Evolutionary conservation across 1,140 invertebrate species (phyloP).

Genomic region (Drosophila arawakana): DNA sequence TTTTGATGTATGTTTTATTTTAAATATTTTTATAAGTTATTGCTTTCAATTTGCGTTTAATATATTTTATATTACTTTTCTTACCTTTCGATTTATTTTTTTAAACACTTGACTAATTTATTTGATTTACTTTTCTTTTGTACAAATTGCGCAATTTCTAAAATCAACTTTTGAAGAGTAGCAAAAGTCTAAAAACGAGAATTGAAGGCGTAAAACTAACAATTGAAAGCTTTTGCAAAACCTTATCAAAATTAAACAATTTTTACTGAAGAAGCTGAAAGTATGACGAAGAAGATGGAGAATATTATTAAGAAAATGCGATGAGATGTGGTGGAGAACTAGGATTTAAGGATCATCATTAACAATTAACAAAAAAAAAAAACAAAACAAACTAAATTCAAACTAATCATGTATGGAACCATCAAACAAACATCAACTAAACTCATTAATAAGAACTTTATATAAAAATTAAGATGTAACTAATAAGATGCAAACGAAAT

Average conservation of each 20-base stretch:
- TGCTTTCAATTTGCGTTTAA: neutral
- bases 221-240: constrained; percentile 67
- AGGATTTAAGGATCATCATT: neutral
- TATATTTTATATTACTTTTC: neutral
- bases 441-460: constrained; percentile 7
- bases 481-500: constrained; percentile 44
- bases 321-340: neutral
- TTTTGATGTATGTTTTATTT: too few relatives aligned
- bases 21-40: neutral
- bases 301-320: neutral
- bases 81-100: neutral
- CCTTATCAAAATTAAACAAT: constrained; percentile 65
- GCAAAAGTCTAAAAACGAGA: constrained; percentile 49
- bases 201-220: constrained; percentile 53
- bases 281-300: neutral
- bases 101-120: constrained; percentile 54
- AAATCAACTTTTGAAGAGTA: constrained; percentile 52
- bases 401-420: constrained; percentile 47
- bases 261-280: constrained; percentile 46
- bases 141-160: neutral
- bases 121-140: constrained; percentile 54
- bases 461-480: constrained; percentile 28
- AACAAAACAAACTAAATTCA: neutral
- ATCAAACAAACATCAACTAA: constrained; percentile 31
- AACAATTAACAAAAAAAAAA: neutral